Evolutionary conservation across 2,797 vertebrate species (phyloP).

Genomic region (Natrix natrix): DNA sequence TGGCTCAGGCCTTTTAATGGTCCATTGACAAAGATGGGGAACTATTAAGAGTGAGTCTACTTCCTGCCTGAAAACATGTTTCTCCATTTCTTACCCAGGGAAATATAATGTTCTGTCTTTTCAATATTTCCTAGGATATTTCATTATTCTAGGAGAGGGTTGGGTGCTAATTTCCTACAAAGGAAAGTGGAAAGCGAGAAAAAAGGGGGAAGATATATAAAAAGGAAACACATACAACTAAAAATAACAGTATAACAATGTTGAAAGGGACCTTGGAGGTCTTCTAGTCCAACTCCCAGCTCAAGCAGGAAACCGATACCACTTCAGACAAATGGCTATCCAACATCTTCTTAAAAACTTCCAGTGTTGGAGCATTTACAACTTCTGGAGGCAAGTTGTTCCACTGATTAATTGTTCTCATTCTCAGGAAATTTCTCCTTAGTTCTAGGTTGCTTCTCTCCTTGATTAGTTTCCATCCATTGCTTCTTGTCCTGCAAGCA

Average conservation of each 20-base stretch:
- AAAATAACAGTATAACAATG: not conserved
- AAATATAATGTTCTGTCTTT: no score
- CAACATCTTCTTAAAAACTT: not conserved
- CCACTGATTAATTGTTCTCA: not conserved
- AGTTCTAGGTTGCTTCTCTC: not conserved
- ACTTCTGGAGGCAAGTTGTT: no score
- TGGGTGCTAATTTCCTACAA: no score
- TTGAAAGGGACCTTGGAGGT: not conserved
- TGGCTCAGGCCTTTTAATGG: no score
- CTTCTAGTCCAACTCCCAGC: not conserved
- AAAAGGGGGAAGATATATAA: not conserved
- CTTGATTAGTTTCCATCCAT: not conserved
- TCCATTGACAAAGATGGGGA: no score
- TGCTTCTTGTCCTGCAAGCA: not conserved
- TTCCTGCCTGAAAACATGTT: no score
- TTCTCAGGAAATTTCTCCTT: not conserved
- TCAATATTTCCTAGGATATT: no score
- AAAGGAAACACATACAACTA: not conserved
- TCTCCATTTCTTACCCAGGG: no score
- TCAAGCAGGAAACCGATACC: not conserved
- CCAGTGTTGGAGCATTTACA: not conserved
- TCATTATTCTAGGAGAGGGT: no score
- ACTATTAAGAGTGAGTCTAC: no score
- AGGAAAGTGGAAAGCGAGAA: not conserved
- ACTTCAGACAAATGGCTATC: not conserved